These are phyloP conservation scores for Corynorhinus townsendii DNA, from an alignment of 2,113 vertebrate genomes.

Conservation along the genomic window DNA sequence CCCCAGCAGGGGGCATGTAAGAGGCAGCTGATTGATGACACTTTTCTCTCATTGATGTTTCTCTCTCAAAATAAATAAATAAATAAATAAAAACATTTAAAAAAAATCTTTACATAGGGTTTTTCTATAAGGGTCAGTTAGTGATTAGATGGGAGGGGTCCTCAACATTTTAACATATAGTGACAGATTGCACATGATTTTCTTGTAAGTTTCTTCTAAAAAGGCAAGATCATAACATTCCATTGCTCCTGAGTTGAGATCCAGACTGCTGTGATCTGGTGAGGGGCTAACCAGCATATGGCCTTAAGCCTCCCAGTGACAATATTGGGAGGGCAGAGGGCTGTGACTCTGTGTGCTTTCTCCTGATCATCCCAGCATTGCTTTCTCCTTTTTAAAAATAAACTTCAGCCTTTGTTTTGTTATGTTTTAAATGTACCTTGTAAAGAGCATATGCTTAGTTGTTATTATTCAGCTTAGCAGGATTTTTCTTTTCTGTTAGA, in stretches of 20 bases:
- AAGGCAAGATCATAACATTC: neutral
- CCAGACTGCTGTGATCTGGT: neutral
- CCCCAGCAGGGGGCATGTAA: too few species aligned
- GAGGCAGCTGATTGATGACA: too few species aligned
- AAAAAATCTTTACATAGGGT: neutral
- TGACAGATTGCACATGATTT: neutral
- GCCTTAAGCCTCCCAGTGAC: neutral
- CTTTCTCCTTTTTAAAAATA: neutral
- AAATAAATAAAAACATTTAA: too few species aligned
- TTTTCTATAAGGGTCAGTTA: neutral
- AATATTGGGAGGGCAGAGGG: neutral
- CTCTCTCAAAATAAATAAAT: too few species aligned
- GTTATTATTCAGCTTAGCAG: neutral
- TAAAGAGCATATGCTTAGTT: neutral
- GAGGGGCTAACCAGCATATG: neutral
- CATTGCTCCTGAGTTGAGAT: neutral
- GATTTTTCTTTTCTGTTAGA: neutral
- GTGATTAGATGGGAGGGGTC: neutral
- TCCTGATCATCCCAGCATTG: neutral
- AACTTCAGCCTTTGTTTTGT: neutral
- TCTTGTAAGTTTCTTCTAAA: neutral
- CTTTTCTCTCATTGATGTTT: too few species aligned
- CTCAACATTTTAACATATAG: neutral
- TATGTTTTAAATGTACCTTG: neutral
- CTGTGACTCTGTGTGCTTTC: neutral